A percentile compares a stretch with the other conserved stretches of the same genome.
These are phyloP conservation scores for Hyperoplus immaculatus DNA, from an alignment of 2,797 vertebrate species.

Conservation along the genomic window DNA sequence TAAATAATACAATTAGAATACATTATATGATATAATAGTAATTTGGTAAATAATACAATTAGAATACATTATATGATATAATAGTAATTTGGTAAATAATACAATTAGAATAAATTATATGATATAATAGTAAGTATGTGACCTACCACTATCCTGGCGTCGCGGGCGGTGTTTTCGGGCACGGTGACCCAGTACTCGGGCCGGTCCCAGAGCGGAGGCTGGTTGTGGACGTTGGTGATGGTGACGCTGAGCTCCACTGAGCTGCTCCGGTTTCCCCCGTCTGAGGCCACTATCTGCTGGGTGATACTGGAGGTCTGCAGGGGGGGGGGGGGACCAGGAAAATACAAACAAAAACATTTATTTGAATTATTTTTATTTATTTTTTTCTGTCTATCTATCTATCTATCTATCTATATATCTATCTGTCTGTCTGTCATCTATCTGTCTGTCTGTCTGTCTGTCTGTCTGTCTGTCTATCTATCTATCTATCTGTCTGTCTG, in stretches of 20 bases:
- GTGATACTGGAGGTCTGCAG: conserved; percentile 83
- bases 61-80: not conserved
- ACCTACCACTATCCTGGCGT: conserved; percentile 90
- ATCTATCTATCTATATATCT: no score
- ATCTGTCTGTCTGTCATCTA: no score
- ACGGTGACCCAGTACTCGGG: conserved; percentile 89
- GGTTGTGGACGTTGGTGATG: conserved; percentile 90
- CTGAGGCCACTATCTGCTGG: conserved; percentile 87
- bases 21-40: not conserved
- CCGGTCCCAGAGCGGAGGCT: conserved; percentile 90
- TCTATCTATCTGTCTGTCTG: no score
- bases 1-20: no score
- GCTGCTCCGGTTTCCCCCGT: conserved; percentile 91
- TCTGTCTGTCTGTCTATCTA: no score
- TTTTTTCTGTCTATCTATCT: no score
- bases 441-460: no score
- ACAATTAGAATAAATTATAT: no score
- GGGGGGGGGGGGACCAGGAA: not conserved
- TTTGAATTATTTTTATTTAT: no score
- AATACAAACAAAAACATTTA: not conserved
- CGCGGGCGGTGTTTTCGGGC: conserved; percentile 87
- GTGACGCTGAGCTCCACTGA: conserved; percentile 89
- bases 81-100: not conserved
- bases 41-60: no score
- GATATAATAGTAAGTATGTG: not conserved